Evolutionary conservation across 2,113 vertebrate genomes (phyloP).

Genomic region (Austrofundulus limnaeus): DNA sequence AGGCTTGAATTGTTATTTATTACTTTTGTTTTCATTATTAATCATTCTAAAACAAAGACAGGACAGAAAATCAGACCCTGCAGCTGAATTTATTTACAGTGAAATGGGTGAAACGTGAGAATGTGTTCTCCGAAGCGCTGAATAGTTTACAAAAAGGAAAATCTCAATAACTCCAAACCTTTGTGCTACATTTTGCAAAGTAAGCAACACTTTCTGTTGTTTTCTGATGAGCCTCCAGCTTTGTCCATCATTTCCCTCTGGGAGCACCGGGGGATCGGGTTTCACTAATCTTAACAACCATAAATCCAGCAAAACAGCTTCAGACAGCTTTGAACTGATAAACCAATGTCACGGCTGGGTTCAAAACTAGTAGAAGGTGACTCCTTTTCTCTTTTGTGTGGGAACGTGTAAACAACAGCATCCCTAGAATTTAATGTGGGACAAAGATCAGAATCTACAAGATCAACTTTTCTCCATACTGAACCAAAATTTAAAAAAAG

Average conservation of each 20-base stretch:
- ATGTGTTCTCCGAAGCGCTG: not conserved
- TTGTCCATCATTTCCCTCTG: constrained; percentile 41
- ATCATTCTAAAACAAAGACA: too few species aligned
- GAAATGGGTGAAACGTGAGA: too few species aligned
- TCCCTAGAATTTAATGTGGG: constrained; percentile 25
- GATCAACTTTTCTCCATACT: constrained; percentile 34
- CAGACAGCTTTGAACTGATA: constrained; percentile 56
- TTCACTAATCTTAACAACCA: constrained; percentile 54
- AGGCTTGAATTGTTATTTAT: too few species aligned
- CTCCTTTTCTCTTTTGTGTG: constrained; percentile 41
- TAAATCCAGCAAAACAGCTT: constrained; percentile 45
- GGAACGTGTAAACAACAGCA: constrained; percentile 52
- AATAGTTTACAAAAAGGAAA: not conserved
- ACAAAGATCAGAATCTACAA: constrained; percentile 45
- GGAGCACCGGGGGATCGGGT: constrained; percentile 59
- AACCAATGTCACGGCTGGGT: constrained; percentile 28
- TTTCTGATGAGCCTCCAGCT: not conserved
- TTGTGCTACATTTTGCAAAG: not conserved
- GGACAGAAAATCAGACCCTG: too few species aligned
- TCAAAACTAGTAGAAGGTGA: constrained; percentile 34
- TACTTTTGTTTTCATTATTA: too few species aligned
- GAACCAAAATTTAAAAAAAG: not conserved
- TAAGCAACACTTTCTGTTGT: not conserved
- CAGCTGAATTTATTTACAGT: too few species aligned
- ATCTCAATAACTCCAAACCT: not conserved